Evolutionary conservation across 2,113 vertebrate species (phyloP), one percentile per base, ranked within the genome.

Genomic region (Hippocampus guttulatus): DNA sequence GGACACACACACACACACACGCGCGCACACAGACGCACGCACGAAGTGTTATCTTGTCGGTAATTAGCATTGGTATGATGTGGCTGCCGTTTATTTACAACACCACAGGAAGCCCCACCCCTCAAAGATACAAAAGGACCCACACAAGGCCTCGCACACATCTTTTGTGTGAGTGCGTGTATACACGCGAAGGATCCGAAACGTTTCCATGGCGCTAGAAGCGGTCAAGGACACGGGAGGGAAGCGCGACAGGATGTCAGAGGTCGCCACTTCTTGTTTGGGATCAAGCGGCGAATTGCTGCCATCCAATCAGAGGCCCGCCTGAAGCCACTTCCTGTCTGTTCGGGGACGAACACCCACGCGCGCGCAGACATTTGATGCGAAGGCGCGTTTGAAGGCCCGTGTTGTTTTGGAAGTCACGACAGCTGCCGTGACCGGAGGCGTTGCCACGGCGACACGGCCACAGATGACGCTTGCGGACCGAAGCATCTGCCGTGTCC

Each of bases 341-440:
- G 21, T 14, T 57, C 2, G 52, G 64, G 14, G 10, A 14, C 33
- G 33, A 5, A 30, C 57, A 14, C 9, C n/a, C 57, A 30, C 15
- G 15, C 14, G 21, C 51, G 2, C 8, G 7, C 21, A n/a, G 21
- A 54, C 51, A 9, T 6, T 10, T 40, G 18, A 63, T 18, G 33
- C 60, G 40, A 20, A 63, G 18, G 18, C 38, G 60, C 30, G 30
- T 40, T 20, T 63, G 18, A 7, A 16, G 55, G 23, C 25, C 57
- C 11, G 20, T 51, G 57, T 60, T 64, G 0, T 74, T 85, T 75
- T 73, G 80, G 77, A 87, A 78, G 75, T 81, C 38, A 61, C 71
- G 79, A 74, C 85, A 87, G 75, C 82, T 88, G 87, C 58, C 67
- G 25, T 83, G 57, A 86, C 85, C 79, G 70, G 75, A 81, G 87